A percentile compares a stretch with the other conserved stretches of the same genome.
phyloP scores from a whole-genome alignment of 2,888 invertebrate genomes.

The Hyalella azteca region DNA sequence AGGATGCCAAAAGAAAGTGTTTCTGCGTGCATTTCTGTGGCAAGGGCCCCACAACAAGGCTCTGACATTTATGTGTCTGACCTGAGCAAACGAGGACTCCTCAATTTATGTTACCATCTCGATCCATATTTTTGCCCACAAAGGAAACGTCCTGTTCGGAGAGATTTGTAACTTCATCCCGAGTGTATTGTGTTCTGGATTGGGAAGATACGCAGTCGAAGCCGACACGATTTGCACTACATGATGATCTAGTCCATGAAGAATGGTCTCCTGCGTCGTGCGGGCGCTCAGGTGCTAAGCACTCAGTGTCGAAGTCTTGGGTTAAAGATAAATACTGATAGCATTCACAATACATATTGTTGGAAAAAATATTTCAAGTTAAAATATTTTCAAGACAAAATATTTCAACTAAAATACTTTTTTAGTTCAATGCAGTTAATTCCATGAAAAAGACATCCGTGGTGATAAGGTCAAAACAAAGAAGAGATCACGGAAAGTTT shows the following conservation, averaged over 20 bases:
- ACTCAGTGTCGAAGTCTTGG: background rate
- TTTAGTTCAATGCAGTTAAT: no score
- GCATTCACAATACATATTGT: conserved; percentile 30
- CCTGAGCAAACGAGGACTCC: conserved; percentile 26
- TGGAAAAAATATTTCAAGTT: no score
- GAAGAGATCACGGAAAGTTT: no score
- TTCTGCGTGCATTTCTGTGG: background rate
- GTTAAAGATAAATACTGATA: background rate
- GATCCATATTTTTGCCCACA: conserved; percentile 37
- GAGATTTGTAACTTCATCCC: conserved; percentile 32
- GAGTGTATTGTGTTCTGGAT: conserved; percentile 36
- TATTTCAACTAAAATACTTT: no score
- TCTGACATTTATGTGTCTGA: conserved; percentile 31
- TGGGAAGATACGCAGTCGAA: conserved; percentile 26
- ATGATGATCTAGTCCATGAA: conserved; percentile 22
- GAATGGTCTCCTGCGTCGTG: conserved; percentile 20
- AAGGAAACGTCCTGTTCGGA: conserved; percentile 32
- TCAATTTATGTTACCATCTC: conserved; percentile 26
- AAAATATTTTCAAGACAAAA: no score
- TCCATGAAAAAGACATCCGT: no score
- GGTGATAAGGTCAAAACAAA: no score
- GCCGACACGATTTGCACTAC: conserved; percentile 33
- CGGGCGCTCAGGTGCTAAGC: background rate
- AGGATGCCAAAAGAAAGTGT: background rate
- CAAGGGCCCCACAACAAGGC: conserved; percentile 11